These are phyloP conservation scores for Acronicta leporina DNA, from an alignment of 2,888 invertebrate species.

Conservation along the genomic window DNA sequence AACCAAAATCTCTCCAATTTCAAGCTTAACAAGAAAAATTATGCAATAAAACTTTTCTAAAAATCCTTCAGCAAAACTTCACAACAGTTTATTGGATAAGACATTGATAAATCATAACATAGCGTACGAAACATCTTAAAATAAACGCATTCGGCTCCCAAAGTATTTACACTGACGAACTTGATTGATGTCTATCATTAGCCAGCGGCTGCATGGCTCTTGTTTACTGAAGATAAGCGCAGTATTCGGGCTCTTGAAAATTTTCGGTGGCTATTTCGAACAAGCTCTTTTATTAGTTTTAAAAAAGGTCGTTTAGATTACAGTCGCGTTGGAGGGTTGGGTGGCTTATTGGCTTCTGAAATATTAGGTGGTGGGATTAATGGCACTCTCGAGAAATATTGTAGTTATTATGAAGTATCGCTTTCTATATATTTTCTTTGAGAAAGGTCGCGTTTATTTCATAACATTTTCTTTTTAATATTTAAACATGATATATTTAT, in stretches of 20 bases:
- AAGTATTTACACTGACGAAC: slow-evolving; percentile 73
- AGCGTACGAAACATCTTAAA: slow-evolving; percentile 65
- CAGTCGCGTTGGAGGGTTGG: slow-evolving; percentile 75
- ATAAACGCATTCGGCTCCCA: slow-evolving; percentile 65
- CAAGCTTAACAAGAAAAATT: slow-evolving; percentile 8
- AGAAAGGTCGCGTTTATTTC: slow-evolving; percentile 25
- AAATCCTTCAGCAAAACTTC: slow-evolving; percentile 22
- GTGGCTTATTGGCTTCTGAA: slow-evolving; percentile 83
- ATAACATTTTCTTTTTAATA: slow-evolving; percentile 15
- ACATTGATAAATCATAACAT: slow-evolving; percentile 62
- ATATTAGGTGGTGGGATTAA: slow-evolving; percentile 82
- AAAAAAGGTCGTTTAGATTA: slow-evolving; percentile 89
- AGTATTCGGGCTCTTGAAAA: slow-evolving; percentile 76
- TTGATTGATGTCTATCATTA: slow-evolving; percentile 84
- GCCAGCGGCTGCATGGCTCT: slow-evolving; percentile 70
- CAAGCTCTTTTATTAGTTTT: slow-evolving; percentile 87
- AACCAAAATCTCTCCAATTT: not conserved
- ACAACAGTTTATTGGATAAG: slow-evolving; percentile 46
- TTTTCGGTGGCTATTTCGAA: slow-evolving; percentile 87
- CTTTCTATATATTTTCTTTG: slow-evolving; percentile 50
- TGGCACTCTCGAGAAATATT: slow-evolving; percentile 73
- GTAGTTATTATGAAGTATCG: slow-evolving; percentile 68
- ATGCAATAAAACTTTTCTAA: slow-evolving; percentile 7
- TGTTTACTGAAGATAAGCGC: slow-evolving; percentile 80
- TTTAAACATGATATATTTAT: not conserved